A percentile compares a stretch with the other conserved stretches of the same genome.
These are phyloP conservation scores for Eutolmus rufibarbis DNA, from an alignment of 2,888 invertebrate genomes.

Conservation along the genomic window DNA sequence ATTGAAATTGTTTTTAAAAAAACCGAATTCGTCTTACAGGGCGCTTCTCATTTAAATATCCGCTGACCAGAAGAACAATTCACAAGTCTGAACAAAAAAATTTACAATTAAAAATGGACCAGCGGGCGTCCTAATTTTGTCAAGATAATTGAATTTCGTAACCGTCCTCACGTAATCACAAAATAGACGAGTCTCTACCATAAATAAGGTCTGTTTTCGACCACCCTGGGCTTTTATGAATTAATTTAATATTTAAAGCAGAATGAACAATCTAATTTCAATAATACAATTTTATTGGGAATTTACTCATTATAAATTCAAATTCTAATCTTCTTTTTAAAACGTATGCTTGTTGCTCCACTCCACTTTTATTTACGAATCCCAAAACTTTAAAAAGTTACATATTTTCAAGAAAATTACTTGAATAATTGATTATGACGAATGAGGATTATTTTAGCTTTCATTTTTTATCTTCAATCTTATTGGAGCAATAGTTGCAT, in stretches of 20 bases:
- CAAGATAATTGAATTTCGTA: background rate
- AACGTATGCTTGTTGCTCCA: too few relatives aligned
- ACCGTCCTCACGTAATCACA: background rate
- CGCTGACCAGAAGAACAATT: background rate
- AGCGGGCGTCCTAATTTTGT: background rate
- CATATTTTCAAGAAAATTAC: too few relatives aligned
- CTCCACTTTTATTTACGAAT: too few relatives aligned
- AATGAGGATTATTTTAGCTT: too few relatives aligned
- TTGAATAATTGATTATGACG: too few relatives aligned
- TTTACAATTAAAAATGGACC: background rate
- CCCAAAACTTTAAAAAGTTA: too few relatives aligned
- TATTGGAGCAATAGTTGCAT: too few relatives aligned
- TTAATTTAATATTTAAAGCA: background rate
- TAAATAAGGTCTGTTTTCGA: background rate
- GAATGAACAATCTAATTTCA: background rate
- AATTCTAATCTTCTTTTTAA: too few relatives aligned
- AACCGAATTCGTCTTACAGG: background rate
- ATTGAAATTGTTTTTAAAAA: background rate
- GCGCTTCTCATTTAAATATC: background rate
- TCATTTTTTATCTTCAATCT: too few relatives aligned
- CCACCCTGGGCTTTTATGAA: background rate
- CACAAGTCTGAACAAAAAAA: background rate
- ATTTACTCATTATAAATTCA: too few relatives aligned
- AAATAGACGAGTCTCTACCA: background rate
- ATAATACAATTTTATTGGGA: too few relatives aligned